These are phyloP conservation scores for Drosophila lutescens DNA, from an alignment of 2,888 invertebrate genomes.

Conservation along the genomic window DNA sequence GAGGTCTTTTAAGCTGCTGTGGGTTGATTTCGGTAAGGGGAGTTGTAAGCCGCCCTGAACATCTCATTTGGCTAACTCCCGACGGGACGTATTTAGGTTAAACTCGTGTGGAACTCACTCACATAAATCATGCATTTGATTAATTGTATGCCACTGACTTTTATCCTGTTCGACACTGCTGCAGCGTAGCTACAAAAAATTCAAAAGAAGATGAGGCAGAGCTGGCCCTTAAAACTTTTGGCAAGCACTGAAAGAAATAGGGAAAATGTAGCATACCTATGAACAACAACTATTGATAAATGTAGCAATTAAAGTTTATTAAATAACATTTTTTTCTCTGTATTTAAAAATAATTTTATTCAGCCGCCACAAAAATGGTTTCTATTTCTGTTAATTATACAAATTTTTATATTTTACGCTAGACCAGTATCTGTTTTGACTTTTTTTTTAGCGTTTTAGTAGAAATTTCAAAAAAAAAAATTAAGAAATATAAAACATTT, in stretches of 20 bases:
- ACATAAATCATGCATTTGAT: slow-evolving; percentile 76
- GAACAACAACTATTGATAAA: too few relatives aligned
- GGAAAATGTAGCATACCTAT: too few relatives aligned
- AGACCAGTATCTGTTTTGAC: too few relatives aligned
- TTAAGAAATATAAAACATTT: too few relatives aligned
- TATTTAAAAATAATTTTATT: too few relatives aligned
- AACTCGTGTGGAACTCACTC: slow-evolving; percentile 42
- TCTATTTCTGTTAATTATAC: too few relatives aligned
- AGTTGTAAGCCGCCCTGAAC: slow-evolving; percentile 29
- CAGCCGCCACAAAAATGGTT: too few relatives aligned
- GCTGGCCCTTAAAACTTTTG: slow-evolving; percentile 61
- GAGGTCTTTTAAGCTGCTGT: slow-evolving; percentile 25
- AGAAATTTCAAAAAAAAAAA: too few relatives aligned
- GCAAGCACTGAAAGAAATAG: slow-evolving; percentile 27
- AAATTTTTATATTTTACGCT: too few relatives aligned
- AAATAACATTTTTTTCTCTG: too few relatives aligned
- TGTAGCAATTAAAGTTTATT: too few relatives aligned
- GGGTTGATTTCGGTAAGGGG: slow-evolving; percentile 1
- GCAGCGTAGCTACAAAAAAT: slow-evolving; percentile 38
- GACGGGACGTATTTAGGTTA: slow-evolving; percentile 67
- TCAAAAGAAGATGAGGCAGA: slow-evolving; percentile 17
- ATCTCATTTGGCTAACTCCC: slow-evolving; percentile 50
- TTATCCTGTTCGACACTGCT: slow-evolving; percentile 68
- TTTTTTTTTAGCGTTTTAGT: too few relatives aligned
- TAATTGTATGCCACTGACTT: slow-evolving; percentile 68